Evolutionary conservation across 2,888 invertebrate genomes (phyloP), one percentile per base, ranked within the genome.

Genomic region (Tromatobia lineatoria): DNA sequence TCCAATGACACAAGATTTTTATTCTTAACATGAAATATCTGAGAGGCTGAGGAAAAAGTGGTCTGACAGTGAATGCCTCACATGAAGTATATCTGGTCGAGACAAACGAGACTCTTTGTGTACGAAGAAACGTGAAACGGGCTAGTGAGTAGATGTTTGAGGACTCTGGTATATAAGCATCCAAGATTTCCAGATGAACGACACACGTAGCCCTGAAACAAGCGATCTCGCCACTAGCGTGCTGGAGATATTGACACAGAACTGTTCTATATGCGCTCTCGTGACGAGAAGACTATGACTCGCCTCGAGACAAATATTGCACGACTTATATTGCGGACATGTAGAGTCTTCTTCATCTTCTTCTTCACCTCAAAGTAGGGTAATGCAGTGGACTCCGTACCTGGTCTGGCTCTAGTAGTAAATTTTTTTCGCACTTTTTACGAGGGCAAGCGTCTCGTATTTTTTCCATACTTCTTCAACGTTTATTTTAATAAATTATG

Each of bases 211-310:
- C 42, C 34, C 50, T 52, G 64, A 75, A 64, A 74, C 23, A 23
- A 57, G 45, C 75, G 75, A 75, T 52, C 75, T 64, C 23, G 29
- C 61, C 47, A 61, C 47, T 61, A 64, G 64, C 74, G 61, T 15
- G 13, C 82, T 71, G 79, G 80, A 81, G 84, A 89, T 89, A 89
- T 89, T 89, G 85, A 89, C 89, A 88, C 81, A 84, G 86, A 82
- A 80, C 87, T 64, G 64, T 75, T 4, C 75, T 50, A 77, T 70
- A 75, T 69, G 74, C 75, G 75, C 47, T 61, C 76, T 87, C 84
- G 82, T 77, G 77, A 78, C 82, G 76, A 45, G 64, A 61, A 76
- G 69, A 80, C 45, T n/a, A 34, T 74, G 67, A 50, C 77, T 85
- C 71, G 82, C 42, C 82, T 71, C 66, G 83, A 82, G 84, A 85